These are phyloP conservation scores for Cheiracanthium punctorium DNA, from an alignment of 2,888 invertebrate species.

Conservation along the genomic window DNA sequence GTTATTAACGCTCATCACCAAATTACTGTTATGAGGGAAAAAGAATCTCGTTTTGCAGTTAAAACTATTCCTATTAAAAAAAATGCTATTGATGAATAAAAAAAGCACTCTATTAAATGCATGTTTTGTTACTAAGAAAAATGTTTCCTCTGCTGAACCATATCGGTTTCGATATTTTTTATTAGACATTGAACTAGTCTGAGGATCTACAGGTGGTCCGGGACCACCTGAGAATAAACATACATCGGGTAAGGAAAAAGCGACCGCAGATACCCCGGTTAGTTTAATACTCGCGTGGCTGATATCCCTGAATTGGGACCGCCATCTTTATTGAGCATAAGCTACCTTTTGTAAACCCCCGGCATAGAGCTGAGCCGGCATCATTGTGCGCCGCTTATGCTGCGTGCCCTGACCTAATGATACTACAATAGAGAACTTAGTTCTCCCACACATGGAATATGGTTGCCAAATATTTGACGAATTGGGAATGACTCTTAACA, in stretches of 20 bases:
- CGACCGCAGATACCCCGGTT: constrained; percentile 45
- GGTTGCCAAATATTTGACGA: constrained; percentile 31
- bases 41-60: too few species aligned
- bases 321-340: constrained; percentile 50
- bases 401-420: constrained; percentile 54
- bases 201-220: constrained; percentile 35
- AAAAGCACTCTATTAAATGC: too few species aligned
- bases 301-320: constrained; percentile 35
- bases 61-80: too few species aligned
- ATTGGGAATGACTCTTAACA: neutral
- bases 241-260: constrained; percentile 42
- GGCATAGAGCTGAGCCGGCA: constrained; percentile 18
- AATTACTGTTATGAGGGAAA: too few species aligned
- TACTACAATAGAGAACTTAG: constrained; percentile 43
- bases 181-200: neutral
- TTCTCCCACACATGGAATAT: constrained; percentile 9
- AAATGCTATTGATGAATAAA: too few species aligned
- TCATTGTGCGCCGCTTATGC: constrained; percentile 23
- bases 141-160: neutral
- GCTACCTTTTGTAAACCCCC: constrained; percentile 38
- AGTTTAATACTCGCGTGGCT: constrained; percentile 68
- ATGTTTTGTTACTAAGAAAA: too few species aligned
- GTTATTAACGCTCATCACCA: too few species aligned
- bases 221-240: constrained; percentile 50
- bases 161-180: neutral